A percentile compares a stretch with the other conserved stretches of the same genome.
Evolutionary conservation across 2,888 invertebrate species (phyloP).

Genomic region (Nomada ruficornis): DNA sequence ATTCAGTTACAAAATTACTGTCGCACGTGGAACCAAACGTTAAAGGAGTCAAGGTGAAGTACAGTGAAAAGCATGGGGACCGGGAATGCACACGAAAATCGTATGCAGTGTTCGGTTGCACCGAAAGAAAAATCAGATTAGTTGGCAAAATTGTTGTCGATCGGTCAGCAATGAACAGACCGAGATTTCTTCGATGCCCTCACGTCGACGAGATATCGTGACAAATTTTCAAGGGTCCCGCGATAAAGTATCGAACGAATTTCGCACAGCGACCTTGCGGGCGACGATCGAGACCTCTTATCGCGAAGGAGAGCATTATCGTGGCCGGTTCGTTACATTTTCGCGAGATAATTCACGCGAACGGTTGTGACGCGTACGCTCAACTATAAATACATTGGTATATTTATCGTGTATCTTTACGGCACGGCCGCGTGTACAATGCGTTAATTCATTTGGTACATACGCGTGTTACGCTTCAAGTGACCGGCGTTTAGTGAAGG

Average conservation of each 20-base stretch:
- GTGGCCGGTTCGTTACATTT: slow-evolving; percentile 31
- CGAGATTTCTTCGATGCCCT: neutral
- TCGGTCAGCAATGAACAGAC: too few species aligned
- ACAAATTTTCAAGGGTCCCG: slow-evolving; percentile 53
- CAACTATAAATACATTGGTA: slow-evolving; percentile 9
- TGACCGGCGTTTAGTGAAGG: neutral
- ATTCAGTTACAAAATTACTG: slow-evolving; percentile 50
- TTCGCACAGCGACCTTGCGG: slow-evolving; percentile 53
- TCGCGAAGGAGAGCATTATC: slow-evolving; percentile 40
- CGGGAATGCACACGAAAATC: neutral
- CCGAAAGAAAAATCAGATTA: neutral
- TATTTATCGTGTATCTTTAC: slow-evolving; percentile 31
- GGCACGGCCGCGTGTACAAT: neutral
- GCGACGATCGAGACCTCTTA: slow-evolving; percentile 22
- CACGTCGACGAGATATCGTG: neutral
- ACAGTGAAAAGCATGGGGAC: neutral
- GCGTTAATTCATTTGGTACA: slow-evolving; percentile 11
- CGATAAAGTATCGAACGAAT: slow-evolving; percentile 43
- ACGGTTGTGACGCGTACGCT: slow-evolving; percentile 7
- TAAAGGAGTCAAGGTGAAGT: slow-evolving; percentile 55
- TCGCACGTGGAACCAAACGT: slow-evolving; percentile 42
- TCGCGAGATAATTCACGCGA: slow-evolving; percentile 48
- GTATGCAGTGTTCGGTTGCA: neutral
- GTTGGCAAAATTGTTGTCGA: neutral
- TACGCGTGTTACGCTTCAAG: neutral